Percentiles rank a stretch among this genome's conserved stretches.
Conservation (phyloP, 2,888 invertebrate genomes). For the Brachyptera putata region DNA sequence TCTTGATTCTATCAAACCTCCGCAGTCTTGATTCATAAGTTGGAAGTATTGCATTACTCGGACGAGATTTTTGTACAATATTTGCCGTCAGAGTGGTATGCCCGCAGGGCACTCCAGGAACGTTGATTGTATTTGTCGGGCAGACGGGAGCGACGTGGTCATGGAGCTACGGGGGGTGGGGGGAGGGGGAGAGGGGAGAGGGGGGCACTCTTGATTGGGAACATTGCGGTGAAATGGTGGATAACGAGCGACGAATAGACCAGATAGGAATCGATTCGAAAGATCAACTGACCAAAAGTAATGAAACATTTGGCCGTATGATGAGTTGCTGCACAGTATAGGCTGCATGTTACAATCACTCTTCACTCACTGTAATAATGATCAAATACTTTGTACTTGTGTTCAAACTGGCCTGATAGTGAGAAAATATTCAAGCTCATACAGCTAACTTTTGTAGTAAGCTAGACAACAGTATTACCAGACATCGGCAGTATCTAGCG, state of each 20-base stretch:
- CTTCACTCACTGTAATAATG: too few species aligned
- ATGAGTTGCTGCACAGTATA: too few species aligned
- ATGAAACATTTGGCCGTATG: neutral
- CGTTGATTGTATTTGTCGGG: conserved; percentile 2
- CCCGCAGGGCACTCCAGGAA: neutral
- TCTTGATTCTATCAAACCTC: too few species aligned
- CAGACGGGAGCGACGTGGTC: neutral
- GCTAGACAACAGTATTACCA: too few species aligned
- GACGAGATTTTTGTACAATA: conserved; percentile 4
- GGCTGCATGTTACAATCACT: too few species aligned
- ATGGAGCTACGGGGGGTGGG: conserved; percentile 7
- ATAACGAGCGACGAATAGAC: conserved; percentile 7
- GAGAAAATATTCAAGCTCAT: too few species aligned
- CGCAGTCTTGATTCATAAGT: too few species aligned
- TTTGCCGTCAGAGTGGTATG: neutral
- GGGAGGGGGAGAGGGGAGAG: conserved; percentile 14
- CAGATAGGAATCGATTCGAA: conserved; percentile 3
- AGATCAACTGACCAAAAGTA: neutral
- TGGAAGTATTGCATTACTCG: too few species aligned
- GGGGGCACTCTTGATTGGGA: conserved; percentile 21
- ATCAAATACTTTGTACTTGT: too few species aligned
- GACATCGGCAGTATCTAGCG: too few species aligned
- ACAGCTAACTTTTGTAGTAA: too few species aligned
- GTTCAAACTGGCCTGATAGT: too few species aligned
- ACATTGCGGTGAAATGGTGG: conserved; percentile 15